Evolutionary conservation across 2,888 invertebrate species (phyloP), one percentile per base, ranked within the genome.

Genomic region (Oligia fasciuncula): DNA sequence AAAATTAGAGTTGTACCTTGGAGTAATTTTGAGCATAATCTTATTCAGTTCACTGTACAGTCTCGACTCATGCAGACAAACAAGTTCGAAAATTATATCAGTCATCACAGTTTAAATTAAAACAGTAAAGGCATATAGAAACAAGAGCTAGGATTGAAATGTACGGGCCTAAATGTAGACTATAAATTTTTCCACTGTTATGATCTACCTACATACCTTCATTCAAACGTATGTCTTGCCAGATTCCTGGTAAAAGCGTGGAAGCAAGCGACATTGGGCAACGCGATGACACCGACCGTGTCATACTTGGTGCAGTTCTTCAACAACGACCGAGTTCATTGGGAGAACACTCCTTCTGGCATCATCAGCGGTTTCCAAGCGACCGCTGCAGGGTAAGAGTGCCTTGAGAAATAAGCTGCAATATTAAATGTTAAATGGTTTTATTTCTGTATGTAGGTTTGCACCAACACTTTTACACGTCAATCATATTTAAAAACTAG

Each of bases 201-300:
- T 14, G 35, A 35, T 1, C 63, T 19, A 35, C 35, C 9, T 40
- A 19, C 35, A 19, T 9, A 65, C 9, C 9, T 40, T 40, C 40
- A 63, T 35, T 63, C 9, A 63, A 19, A 19, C 17, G 4, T 63
- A n/a, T 65, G 40, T 65, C 11, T 65, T 23, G 13, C 84, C 86
- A 97, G 98, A 88, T 99, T 98, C 93, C 95, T 99, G 63, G 97
- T 98, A 19, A 99, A 99, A 95, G 97, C 98, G 0, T 98, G 98
- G 97, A 97, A 97, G 84, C 98, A 97, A 91, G 98, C 97, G 0
- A 90, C 97, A 19, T 96, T 97, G 60, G 97, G 98, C 0, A 97
- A 97, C 51, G 92, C 95, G 8, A 92, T 98, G 89, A 97, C 98
- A 0, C 97, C 97, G 0, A 98, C 98, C 0, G 97, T 98, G 0